Conservation (phyloP, 1,140 invertebrate species). For the Drosophila chauvacae region DNA sequence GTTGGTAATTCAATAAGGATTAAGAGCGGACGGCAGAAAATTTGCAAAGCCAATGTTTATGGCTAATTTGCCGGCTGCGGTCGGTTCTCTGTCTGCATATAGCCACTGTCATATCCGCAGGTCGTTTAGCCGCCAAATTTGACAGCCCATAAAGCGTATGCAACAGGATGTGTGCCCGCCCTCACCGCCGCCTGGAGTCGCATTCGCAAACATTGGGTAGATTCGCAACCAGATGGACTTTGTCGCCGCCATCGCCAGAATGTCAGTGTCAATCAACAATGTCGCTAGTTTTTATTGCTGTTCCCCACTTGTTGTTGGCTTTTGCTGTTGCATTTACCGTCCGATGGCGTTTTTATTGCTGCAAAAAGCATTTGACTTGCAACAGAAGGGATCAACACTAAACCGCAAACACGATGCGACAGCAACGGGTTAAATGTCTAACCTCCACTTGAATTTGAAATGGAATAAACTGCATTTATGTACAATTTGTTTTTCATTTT, state of each 20-base stretch:
- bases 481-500: conserved; percentile 39
- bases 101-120: conserved; percentile 35
- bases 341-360: conserved; percentile 75
- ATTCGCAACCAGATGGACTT: conserved; percentile 35
- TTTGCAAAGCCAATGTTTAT: conserved; percentile 52
- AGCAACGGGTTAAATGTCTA: conserved; percentile 42
- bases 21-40: conserved; percentile 34
- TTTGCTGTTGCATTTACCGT: conserved; percentile 35
- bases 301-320: conserved; percentile 22
- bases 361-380: conserved; percentile 68
- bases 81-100: conserved; percentile 13
- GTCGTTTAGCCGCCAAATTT: conserved; percentile 46
- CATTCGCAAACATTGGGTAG: conserved; percentile 20
- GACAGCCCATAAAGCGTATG: conserved; percentile 42
- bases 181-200: conserved; percentile 7
- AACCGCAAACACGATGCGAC: conserved; percentile 25
- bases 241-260: conserved; percentile 65
- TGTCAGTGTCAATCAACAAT: conserved; percentile 78
- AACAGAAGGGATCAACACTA: conserved; percentile 45
- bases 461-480: conserved; percentile 56
- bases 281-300: conserved; percentile 61
- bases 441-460: conserved; percentile 46
- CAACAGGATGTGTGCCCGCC: conserved; percentile 39
- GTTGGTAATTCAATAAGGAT: conserved; percentile 48
- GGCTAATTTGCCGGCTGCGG: conserved; percentile 57